Base-by-base conservation (phyloP, 2,888 invertebrate genomes). In the Congeria kusceri region DNA sequence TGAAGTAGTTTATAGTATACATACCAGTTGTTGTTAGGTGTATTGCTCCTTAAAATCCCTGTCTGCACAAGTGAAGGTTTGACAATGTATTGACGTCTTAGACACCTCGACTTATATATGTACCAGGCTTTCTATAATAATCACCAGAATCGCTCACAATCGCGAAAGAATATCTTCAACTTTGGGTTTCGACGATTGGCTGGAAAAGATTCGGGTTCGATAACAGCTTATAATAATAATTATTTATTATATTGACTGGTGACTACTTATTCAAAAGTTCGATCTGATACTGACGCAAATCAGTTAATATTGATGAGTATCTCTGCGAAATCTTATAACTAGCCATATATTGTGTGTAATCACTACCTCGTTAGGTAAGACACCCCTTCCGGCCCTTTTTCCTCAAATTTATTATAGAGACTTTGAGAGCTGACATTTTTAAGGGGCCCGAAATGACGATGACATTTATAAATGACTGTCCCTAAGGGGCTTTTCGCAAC, bases 391-490 rank as follows among this genome's bases (percentile, higher is more conserved):
- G 77, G 66, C 18, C 46, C 56, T 61, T 61, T 32, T 23, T 58
- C 65, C 62, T 74, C 70, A 74, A 77, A 74, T 83, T 76, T 74
- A 73, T 70, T 25, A 46, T 63, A 61, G 49, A 63, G 58, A 49
- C 32, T 47, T 56, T 44, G 29, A 61, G 73, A 67, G 66, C 72
- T 77, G 64, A 53, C 56, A 70, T 65, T 61, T 59, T 58, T 47
- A 62, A 66, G 62, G 63, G 66, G 79, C 49, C 77, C 63, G 74
- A 61, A 67, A 27, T 49, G 28, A 27, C 61, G 74, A 74, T 83
- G 83, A 83, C 83, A 80, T 73, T 68, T 71, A 83, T 80, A 80
- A 80, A 83, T 78, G 83, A 77, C 56, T 69, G 56, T 63, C 56
- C 79, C 78, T 49, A 46, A 57, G 68, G 74, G 74, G 71, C 57